Conservation (phyloP, 1,140 invertebrate species). For the Tenebrio molitor region DNA sequence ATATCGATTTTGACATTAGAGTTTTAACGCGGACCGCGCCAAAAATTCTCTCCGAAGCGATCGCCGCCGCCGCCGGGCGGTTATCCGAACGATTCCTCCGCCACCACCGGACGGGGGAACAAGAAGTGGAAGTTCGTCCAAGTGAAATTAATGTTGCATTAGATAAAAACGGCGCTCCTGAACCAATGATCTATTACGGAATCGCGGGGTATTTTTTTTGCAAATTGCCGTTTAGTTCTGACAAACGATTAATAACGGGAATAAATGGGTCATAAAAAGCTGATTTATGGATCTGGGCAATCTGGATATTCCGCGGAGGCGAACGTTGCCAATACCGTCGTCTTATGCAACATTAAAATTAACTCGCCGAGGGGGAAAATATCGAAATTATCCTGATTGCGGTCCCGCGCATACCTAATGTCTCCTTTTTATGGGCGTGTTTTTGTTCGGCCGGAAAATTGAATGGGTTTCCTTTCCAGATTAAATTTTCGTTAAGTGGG, state of each 20-base stretch:
- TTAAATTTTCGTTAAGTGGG: conserved; percentile 38
- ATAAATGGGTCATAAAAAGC: conserved; percentile 55
- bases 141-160: conserved; percentile 50
- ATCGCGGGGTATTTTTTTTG: conserved; percentile 50
- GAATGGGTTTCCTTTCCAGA: conserved; percentile 40
- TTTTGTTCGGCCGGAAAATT: conserved; percentile 42
- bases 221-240: conserved; percentile 57
- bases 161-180: conserved; percentile 51
- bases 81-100: too few relatives aligned
- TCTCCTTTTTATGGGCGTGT: conserved; percentile 33
- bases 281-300: conserved; percentile 54
- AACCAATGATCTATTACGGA: conserved; percentile 52
- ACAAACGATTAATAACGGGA: conserved; percentile 56
- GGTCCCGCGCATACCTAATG: conserved; percentile 42
- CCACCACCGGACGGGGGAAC: background rate
- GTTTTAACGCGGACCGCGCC: background rate
- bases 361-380: conserved; percentile 48
- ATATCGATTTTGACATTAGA: conserved; percentile 17
- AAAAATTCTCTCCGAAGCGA: too few relatives aligned
- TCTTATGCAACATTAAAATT: conserved; percentile 51
- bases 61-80: too few relatives aligned
- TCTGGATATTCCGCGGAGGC: conserved; percentile 49
- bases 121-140: conserved; percentile 16
- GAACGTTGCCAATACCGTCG: conserved; percentile 53
- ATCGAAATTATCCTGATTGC: conserved; percentile 50